Conservation (phyloP, 2,113 vertebrate species). For the Neodontobutis hainanensis region DNA sequence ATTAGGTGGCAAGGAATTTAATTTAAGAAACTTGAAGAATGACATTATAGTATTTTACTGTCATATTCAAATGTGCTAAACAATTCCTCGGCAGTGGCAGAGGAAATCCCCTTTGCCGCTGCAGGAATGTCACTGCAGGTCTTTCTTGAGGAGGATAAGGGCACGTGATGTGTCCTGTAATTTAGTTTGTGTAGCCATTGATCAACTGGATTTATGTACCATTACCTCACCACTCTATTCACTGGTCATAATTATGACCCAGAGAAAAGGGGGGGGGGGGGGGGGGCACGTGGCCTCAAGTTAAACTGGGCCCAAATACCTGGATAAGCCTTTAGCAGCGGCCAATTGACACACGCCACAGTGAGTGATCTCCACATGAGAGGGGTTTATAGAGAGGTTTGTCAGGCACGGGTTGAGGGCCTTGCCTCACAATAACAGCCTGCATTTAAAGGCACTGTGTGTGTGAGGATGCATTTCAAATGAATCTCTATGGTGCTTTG, state of each 20-base stretch:
- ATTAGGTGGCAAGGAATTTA: no score
- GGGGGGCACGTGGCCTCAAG: constrained; percentile 25
- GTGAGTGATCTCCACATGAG: constrained; percentile 38
- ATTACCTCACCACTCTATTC: constrained; percentile 83
- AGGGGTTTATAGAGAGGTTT: constrained; percentile 29
- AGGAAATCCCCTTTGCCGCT: constrained; percentile 52
- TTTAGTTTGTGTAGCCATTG: constrained; percentile 76
- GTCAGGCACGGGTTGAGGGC: constrained; percentile 16
- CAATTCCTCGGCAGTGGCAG: constrained; percentile 15
- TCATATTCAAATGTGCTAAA: constrained; percentile 32
- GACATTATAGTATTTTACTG: no score
- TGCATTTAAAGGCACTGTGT: constrained; percentile 20
- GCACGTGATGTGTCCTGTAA: constrained; percentile 72
- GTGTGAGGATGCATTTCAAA: constrained; percentile 15
- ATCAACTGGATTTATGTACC: constrained; percentile 79
- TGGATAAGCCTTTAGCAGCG: constrained; percentile 74
- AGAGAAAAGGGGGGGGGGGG: constrained; percentile 22
- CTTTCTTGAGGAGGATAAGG: constrained; percentile 68
- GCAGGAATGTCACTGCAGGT: constrained; percentile 59
- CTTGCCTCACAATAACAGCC: constrained; percentile 15
- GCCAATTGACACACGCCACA: constrained; percentile 54
- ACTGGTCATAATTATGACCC: constrained; percentile 74
- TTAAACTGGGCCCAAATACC: constrained; percentile 57
- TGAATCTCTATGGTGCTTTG: neutral
- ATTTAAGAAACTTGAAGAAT: no score